Evolutionary conservation across 2,113 vertebrate species (phyloP).

Genomic region (Xiphophorus couchianus): DNA sequence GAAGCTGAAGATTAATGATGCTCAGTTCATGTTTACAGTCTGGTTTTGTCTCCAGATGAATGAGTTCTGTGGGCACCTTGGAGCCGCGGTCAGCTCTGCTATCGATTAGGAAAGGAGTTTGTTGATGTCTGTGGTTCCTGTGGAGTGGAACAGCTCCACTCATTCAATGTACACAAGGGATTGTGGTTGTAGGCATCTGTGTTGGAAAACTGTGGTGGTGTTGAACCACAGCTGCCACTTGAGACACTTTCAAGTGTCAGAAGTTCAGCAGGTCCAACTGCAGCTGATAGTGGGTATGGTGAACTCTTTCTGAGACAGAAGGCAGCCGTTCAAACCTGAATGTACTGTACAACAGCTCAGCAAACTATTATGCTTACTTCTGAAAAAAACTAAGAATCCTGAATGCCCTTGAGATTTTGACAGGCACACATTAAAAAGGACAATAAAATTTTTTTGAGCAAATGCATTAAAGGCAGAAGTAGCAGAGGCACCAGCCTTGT

Average conservation of each 20-base stretch:
- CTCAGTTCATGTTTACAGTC: slow-evolving; percentile 30
- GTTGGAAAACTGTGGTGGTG: slow-evolving; percentile 36
- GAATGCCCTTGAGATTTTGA: slow-evolving; percentile 6
- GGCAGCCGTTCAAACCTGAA: neutral
- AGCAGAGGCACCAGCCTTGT: slow-evolving; percentile 12
- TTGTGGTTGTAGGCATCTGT: slow-evolving; percentile 40
- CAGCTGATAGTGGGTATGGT: neutral
- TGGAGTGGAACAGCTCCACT: slow-evolving; percentile 46
- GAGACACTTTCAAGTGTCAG: neutral
- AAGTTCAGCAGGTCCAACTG: neutral
- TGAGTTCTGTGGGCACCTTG: slow-evolving; percentile 48
- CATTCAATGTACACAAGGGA: slow-evolving; percentile 28
- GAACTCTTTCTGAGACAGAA: neutral
- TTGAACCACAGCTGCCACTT: slow-evolving; percentile 4
- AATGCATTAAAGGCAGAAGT: slow-evolving; percentile 17
- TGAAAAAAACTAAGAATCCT: slow-evolving; percentile 4
- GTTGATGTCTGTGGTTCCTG: slow-evolving; percentile 70
- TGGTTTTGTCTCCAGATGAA: slow-evolving; percentile 42
- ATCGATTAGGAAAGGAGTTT: slow-evolving; percentile 71
- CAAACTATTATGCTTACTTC: neutral
- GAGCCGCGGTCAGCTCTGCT: slow-evolving; percentile 59
- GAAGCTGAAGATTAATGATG: slow-evolving; percentile 12
- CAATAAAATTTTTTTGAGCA: neutral
- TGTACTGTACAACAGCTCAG: too few relatives aligned
- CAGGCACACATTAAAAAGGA: slow-evolving; percentile 7